Base-by-base conservation (phyloP, 2,888 invertebrate species). In the Trachelus troglodyta region DNA sequence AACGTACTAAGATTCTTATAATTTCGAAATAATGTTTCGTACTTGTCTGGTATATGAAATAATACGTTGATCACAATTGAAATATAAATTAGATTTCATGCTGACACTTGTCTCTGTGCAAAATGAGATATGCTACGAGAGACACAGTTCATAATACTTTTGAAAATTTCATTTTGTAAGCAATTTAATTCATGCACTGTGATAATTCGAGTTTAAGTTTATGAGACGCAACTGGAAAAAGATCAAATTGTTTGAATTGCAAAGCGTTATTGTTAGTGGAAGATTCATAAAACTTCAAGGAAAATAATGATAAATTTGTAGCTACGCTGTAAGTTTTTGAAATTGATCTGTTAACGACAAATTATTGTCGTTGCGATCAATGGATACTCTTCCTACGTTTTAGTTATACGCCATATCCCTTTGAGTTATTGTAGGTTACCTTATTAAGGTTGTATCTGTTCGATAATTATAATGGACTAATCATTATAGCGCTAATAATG, bases 401-500 rank as follows among this genome's bases (percentile, higher is more conserved):
- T 56, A 56, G 56, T 23, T 56, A 56, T 56, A 56, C 15, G 9
- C 56, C 23, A 40, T 40, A 40, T 15, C 15, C 40, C 15, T 40
- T 40, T 0, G 40, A 40, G 15, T 15, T 40, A 40, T 40, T 56
- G 23, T 56, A 56, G 23, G 23, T 56, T 56, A 23, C 56, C 56
- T 56, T 56, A 56, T 56, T 6, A 56, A 56, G 56, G 56, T 23
- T 56, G 23, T 6, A 56, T 23, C 9, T 56, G 56, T 56, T 56
- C 23, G 1, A 56, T 56, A 56, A 56, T 56, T 56, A 56, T 56
- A 56, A 56, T 56, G 56, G 56, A 23, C 71, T 71, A 71, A 71
- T 71, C 71, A 71, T 71, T 71, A 79, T 75, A 69, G 75, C 34
- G 68, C 74, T 79, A 80, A 69, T 23, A 73, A 73, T 73, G 73